Percentiles rank a stretch among this genome's conserved stretches.
These are phyloP conservation scores for Andrena minutula DNA, from an alignment of 2,888 invertebrate genomes.

Conservation along the genomic window DNA sequence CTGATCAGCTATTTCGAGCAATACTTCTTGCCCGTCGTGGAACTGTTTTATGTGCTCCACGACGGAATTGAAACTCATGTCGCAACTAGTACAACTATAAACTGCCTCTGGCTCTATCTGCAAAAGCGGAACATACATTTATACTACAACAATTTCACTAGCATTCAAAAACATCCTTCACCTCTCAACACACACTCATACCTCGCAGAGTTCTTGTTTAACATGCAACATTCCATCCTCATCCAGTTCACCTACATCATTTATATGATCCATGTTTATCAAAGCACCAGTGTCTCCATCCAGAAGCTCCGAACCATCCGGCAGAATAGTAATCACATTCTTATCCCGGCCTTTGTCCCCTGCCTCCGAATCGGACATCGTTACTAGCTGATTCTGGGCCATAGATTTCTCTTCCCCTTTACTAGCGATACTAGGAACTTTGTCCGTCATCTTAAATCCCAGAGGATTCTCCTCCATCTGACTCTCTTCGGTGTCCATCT, in stretches of 20 bases:
- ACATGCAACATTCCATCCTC: slow-evolving; percentile 74
- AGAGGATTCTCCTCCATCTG: slow-evolving; percentile 56
- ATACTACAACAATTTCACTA: neutral
- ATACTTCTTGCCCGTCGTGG: slow-evolving; percentile 89
- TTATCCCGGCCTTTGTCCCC: slow-evolving; percentile 66
- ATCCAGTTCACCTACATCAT: slow-evolving; percentile 74
- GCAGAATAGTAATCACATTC: slow-evolving; percentile 72
- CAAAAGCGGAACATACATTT: slow-evolving; percentile 15
- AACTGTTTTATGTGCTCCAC: slow-evolving; percentile 89
- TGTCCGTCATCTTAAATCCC: slow-evolving; percentile 63
- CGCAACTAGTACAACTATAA: slow-evolving; percentile 89
- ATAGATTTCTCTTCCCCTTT: slow-evolving; percentile 54
- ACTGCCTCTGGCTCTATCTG: slow-evolving; percentile 83
- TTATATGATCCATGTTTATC: slow-evolving; percentile 74
- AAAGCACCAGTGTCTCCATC: slow-evolving; percentile 68
- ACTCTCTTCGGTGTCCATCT: slow-evolving; percentile 67
- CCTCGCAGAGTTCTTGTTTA: slow-evolving; percentile 79
- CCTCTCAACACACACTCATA: slow-evolving; percentile 50
- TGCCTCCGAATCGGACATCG: slow-evolving; percentile 65
- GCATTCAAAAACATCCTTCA: neutral
- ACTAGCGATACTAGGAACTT: slow-evolving; percentile 28
- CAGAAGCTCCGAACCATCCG: slow-evolving; percentile 72
- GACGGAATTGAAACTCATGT: slow-evolving; percentile 88
- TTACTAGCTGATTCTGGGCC: slow-evolving; percentile 64
- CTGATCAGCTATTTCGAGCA: slow-evolving; percentile 87